Evolutionary conservation across 2,888 invertebrate genomes (phyloP), one percentile per base, ranked within the genome.

Genomic region (Plebejus argus): DNA sequence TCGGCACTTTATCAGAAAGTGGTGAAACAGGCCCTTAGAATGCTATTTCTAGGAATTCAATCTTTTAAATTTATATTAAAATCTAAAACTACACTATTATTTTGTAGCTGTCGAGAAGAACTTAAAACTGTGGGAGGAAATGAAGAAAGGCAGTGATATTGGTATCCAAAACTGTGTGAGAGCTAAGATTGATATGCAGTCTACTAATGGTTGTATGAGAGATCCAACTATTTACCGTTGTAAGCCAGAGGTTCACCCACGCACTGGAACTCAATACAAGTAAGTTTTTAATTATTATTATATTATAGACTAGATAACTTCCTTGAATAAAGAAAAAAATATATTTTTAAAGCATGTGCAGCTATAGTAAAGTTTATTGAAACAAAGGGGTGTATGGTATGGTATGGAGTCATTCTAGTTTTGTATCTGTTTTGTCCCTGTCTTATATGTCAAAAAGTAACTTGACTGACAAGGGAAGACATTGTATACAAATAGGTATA

Each of bases 151-250:
- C 0, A 95, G 96, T 0, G 94, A 92, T 12, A 87, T 91, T 4
- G 99, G 99, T 0, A 96, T 97, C 80, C 96, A 96, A 83, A 99
- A 98, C 88, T 99, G 99, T 87, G 98, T 99, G 0, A 95, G 99
- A 77, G 99, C 99, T 0, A 99, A 99, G 94, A 99, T 99, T 79
- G 98, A 99, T 90, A 99, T 99, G 98, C 95, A 96, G 84, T 99
- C 99, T 0, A 94, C 96, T 23, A 99, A 99, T 90, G 99, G 99
- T 1, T 99, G 99, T 85, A 93, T 99, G 96, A 95, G 99, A 56
- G 99, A 99, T 94, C 99, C 99, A 49, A 99, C 99, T 35, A 99
- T 99, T 85, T 99, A 99, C 90, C 95, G 99, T 20, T 99, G 99
- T 93, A 99, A 99, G 91, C 97, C 97, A 76, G 99, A 99, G 88